phyloP scores from a whole-genome alignment of 2,797 vertebrate species.

The Periparus ater region DNA sequence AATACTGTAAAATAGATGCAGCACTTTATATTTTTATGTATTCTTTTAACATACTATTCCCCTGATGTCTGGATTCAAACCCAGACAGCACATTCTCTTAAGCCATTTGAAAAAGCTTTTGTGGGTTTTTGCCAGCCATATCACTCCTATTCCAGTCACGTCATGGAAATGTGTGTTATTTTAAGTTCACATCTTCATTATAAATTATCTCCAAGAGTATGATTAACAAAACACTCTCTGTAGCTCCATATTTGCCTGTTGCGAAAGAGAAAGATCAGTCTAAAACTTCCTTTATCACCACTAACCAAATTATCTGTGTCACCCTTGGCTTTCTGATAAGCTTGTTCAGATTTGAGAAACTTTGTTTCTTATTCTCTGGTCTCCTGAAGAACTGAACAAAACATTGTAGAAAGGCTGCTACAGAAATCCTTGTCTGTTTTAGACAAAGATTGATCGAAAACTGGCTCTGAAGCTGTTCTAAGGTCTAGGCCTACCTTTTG shows the following conservation, averaged over 20 bases:
- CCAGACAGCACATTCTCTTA: neutral
- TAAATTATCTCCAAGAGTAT: slow-evolving; percentile 9
- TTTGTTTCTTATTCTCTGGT: neutral
- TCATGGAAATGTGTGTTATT: neutral
- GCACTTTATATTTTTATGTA: neutral
- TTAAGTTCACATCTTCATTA: neutral
- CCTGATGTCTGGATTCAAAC: neutral
- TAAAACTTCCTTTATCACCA: neutral
- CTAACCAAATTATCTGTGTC: neutral
- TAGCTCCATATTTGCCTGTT: neutral
- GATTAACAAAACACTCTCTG: neutral
- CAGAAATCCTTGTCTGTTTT: neutral
- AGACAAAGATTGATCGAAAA: neutral
- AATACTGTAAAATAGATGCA: neutral
- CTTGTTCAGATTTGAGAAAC: neutral
- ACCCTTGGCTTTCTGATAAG: neutral
- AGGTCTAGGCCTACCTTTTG: neutral
- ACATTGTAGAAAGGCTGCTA: neutral
- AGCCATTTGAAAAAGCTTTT: neutral
- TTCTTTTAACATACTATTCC: neutral
- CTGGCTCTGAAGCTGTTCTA: neutral
- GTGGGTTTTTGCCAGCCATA: neutral
- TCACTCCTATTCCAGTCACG: neutral
- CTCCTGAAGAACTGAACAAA: neutral
- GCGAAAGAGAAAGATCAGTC: neutral